These are phyloP conservation scores for Phalacrocorax brasilianus DNA, from an alignment of 2,113 vertebrate species.

Conservation along the genomic window DNA sequence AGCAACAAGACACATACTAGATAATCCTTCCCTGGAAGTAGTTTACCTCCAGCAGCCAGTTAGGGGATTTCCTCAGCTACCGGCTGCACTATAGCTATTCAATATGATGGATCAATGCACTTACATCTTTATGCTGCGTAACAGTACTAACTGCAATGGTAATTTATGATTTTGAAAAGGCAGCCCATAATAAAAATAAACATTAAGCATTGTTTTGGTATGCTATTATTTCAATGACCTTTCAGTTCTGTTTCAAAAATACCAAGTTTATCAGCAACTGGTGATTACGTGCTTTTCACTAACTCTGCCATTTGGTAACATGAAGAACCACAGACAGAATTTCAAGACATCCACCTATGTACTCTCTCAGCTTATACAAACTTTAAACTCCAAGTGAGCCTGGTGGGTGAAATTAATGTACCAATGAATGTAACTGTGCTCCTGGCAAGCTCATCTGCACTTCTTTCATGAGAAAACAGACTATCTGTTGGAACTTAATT, in stretches of 20 bases:
- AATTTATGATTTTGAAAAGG: not conserved
- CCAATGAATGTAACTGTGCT: not conserved
- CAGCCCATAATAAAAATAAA: conserved; percentile 44
- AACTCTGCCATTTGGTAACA: not conserved
- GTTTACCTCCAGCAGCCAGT: not conserved
- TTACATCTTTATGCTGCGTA: not conserved
- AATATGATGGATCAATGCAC: not conserved
- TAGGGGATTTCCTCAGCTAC: not conserved
- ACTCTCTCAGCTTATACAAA: not conserved
- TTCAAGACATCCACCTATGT: not conserved
- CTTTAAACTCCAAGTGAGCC: not conserved
- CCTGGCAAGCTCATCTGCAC: not conserved
- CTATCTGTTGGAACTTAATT: not conserved
- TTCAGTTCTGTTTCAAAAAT: conserved; percentile 24
- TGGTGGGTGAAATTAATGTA: not conserved
- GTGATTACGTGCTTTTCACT: not conserved
- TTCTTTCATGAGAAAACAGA: not conserved
- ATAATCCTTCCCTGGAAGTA: not conserved
- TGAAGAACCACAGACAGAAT: not conserved
- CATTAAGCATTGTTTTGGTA: conserved; percentile 3
- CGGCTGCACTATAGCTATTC: not conserved
- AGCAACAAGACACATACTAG: not conserved
- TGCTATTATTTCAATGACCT: conserved; percentile 38
- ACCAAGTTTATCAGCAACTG: conserved; percentile 18
- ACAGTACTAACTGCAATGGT: not conserved